A percentile compares a stretch with the other conserved stretches of the same genome.
Evolutionary conservation across 2,113 vertebrate species (phyloP).

Genomic region (Dromaius novaehollandiae): DNA sequence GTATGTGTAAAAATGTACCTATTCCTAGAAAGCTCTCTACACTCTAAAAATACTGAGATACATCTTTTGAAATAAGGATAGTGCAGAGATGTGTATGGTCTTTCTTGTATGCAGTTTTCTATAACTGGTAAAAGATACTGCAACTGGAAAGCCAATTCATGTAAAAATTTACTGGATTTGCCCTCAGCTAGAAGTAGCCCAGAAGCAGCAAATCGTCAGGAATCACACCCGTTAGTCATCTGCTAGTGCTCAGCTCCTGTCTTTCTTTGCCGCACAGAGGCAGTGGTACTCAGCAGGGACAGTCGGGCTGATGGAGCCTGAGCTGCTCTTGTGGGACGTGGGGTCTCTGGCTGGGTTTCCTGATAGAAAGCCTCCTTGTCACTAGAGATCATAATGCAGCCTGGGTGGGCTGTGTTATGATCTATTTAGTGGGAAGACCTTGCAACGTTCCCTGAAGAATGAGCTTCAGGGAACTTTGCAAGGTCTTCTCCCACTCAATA

Average conservation of each 20-base stretch:
- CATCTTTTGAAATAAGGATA: not conserved
- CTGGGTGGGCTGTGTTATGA: too few relatives aligned
- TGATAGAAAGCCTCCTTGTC: rapidly evolving
- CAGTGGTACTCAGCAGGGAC: rapidly evolving
- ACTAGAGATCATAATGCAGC: not conserved
- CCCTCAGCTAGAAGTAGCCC: not conserved
- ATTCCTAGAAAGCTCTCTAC: not conserved
- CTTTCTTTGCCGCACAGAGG: not conserved
- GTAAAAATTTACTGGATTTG: not conserved
- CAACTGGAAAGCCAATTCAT: not conserved
- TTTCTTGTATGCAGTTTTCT: not conserved
- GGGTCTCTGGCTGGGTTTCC: not conserved
- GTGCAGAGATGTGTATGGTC: not conserved
- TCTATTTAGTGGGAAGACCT: too few relatives aligned
- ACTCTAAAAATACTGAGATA: not conserved
- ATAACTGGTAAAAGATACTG: not conserved
- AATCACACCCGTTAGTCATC: not conserved
- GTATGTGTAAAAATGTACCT: not conserved
- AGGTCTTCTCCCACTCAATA: not conserved
- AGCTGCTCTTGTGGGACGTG: not conserved
- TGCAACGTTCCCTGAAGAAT: too few relatives aligned
- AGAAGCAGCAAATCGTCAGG: not conserved
- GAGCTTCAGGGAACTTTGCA: not conserved
- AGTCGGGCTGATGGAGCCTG: not conserved
- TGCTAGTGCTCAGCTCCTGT: not conserved